Evolutionary conservation across 2,888 invertebrate genomes (phyloP).

Genomic region (Osmoderma eremita): DNA sequence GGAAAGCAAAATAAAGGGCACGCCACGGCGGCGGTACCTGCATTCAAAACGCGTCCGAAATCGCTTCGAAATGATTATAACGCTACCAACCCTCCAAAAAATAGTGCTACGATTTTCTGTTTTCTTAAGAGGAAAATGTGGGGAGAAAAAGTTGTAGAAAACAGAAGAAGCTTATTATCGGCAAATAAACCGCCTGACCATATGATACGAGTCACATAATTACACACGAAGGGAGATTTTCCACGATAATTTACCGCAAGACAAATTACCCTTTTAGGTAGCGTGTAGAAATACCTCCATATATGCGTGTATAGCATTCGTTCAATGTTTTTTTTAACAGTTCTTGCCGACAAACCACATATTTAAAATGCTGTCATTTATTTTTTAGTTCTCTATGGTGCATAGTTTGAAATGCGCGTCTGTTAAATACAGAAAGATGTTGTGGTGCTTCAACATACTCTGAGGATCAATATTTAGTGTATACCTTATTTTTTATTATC

Average conservation of each 20-base stretch:
- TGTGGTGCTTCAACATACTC: too few relatives aligned
- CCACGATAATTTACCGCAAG: conserved; percentile 26
- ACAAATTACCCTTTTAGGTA: conserved; percentile 35
- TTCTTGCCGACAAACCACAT: conserved; percentile 12
- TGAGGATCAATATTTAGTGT: too few relatives aligned
- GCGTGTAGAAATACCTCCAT: conserved; percentile 30
- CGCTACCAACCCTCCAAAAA: conserved; percentile 14
- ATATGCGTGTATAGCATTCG: conserved; percentile 8
- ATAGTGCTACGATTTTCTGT: conserved; percentile 1
- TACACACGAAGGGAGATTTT: conserved; percentile 31
- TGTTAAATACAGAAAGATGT: too few relatives aligned
- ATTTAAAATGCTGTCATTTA: too few relatives aligned
- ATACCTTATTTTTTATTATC: too few relatives aligned
- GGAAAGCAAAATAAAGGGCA: background rate
- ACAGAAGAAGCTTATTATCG: conserved; percentile 23
- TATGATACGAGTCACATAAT: conserved; percentile 27
- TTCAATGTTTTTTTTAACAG: conserved; percentile 14
- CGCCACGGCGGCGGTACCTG: background rate
- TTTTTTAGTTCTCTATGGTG: too few relatives aligned
- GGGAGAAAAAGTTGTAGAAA: conserved; percentile 5
- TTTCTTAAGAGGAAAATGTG: conserved; percentile 6
- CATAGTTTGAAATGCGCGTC: too few relatives aligned
- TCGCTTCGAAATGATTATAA: conserved; percentile 22
- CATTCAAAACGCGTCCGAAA: conserved; percentile 8
- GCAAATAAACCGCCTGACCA: conserved; percentile 15